Evolutionary conservation across 1,140 invertebrate species (phyloP).

Genomic region (Agrypnia vestita): DNA sequence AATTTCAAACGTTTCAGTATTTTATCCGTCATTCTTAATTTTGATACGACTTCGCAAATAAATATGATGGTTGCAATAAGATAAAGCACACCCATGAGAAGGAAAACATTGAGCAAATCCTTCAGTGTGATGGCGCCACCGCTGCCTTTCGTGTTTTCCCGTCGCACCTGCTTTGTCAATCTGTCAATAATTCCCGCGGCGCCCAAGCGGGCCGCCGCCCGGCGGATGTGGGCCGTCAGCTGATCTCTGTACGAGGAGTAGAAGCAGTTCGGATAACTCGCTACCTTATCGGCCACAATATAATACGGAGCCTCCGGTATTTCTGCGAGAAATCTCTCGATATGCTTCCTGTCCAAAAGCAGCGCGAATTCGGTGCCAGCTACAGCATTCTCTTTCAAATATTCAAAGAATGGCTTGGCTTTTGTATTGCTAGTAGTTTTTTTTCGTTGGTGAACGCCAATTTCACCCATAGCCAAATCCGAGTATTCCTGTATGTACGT

Average conservation of each 20-base stretch:
- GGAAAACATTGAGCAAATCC: background rate
- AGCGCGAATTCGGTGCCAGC: background rate
- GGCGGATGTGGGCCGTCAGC: background rate
- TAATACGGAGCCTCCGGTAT: background rate
- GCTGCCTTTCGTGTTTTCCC: background rate
- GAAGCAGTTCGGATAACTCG: background rate
- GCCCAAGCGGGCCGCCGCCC: background rate
- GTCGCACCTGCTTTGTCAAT: background rate
- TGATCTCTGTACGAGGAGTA: slow-evolving; percentile 1
- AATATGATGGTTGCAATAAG: background rate
- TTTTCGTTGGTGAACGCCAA: background rate
- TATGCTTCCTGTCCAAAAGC: background rate
- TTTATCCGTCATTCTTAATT: too few species aligned
- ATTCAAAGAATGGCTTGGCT: background rate
- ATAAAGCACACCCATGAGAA: background rate
- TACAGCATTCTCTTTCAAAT: background rate
- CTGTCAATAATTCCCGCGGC: slow-evolving; percentile 1
- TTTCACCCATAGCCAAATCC: background rate
- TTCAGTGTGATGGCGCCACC: background rate
- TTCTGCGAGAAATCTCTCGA: background rate
- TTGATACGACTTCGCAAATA: too few species aligned
- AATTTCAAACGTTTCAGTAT: too few species aligned
- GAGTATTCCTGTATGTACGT: background rate
- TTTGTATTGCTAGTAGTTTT: background rate
- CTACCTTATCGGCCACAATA: background rate